phyloP scores from a whole-genome alignment of 2,888 invertebrate species.

The Philopedon plagiatum region DNA sequence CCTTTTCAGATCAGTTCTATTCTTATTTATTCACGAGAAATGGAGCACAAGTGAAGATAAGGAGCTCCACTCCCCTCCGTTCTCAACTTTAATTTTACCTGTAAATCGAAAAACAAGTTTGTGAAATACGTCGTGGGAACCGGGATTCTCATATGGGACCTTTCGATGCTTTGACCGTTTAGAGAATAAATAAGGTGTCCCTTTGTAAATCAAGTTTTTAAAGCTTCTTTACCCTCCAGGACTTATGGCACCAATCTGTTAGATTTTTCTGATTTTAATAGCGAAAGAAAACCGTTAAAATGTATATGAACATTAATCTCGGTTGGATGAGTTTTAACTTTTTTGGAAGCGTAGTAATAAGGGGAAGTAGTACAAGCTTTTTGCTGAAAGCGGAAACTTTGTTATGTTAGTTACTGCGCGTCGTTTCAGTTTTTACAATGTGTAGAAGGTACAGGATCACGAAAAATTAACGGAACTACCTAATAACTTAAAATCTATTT shows the following conservation, averaged over 20 bases:
- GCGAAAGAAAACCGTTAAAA: constrained; percentile 55
- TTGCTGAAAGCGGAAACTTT: background rate
- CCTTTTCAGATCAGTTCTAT: constrained; percentile 1
- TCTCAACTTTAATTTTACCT: constrained; percentile 57
- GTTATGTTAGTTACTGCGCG: background rate
- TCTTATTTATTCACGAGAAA: constrained; percentile 24
- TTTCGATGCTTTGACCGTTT: constrained; percentile 52
- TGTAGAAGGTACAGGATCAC: no score
- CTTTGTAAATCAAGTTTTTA: constrained; percentile 55
- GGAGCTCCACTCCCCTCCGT: constrained; percentile 23
- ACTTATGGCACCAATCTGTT: constrained; percentile 53
- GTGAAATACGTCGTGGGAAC: constrained; percentile 58
- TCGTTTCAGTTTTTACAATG: no score
- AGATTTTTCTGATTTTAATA: constrained; percentile 50
- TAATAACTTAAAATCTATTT: no score
- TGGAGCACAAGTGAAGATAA: constrained; percentile 17
- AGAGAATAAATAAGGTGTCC: constrained; percentile 60
- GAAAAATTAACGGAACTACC: no score
- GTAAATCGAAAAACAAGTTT: constrained; percentile 62
- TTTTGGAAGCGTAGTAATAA: constrained; percentile 47
- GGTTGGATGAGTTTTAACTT: constrained; percentile 52
- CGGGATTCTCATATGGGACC: constrained; percentile 57
- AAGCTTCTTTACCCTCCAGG: constrained; percentile 53
- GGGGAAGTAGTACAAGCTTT: background rate
- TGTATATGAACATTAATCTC: constrained; percentile 54